Conservation (phyloP, 1,140 invertebrate genomes). For the Heliothis virescens region DNA sequence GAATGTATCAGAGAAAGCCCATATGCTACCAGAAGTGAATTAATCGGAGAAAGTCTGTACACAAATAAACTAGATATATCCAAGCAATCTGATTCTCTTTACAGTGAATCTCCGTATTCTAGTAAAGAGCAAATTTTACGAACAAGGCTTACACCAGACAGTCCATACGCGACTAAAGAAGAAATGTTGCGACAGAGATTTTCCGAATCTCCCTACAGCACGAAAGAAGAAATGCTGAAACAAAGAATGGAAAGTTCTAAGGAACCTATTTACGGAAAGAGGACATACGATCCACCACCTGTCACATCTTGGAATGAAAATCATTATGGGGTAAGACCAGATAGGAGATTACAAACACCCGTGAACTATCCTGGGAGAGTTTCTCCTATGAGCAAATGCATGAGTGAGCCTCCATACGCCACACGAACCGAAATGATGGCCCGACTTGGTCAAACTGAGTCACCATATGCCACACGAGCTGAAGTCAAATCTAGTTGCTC, state of each 20-base stretch:
- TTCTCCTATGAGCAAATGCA: slow-evolving; percentile 81
- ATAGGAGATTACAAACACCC: slow-evolving; percentile 79
- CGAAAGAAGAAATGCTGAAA: slow-evolving; percentile 81
- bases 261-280: slow-evolving; percentile 79
- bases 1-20: slow-evolving; percentile 64
- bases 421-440: slow-evolving; percentile 80
- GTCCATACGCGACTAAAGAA: slow-evolving; percentile 83
- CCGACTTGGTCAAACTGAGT: slow-evolving; percentile 75
- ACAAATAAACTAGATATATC: slow-evolving; percentile 73
- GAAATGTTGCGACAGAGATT: slow-evolving; percentile 83
- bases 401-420: slow-evolving; percentile 82
- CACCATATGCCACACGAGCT: slow-evolving; percentile 71
- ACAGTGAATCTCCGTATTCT: slow-evolving; percentile 80
- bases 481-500: slow-evolving; percentile 81
- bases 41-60: slow-evolving; percentile 75
- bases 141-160: slow-evolving; percentile 78
- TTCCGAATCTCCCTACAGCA: slow-evolving; percentile 84
- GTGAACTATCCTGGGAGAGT: slow-evolving; percentile 73
- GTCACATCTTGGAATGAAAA: slow-evolving; percentile 78
- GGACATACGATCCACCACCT: slow-evolving; percentile 80
- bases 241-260: slow-evolving; percentile 80
- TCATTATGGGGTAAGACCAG: slow-evolving; percentile 75
- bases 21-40: slow-evolving; percentile 72
- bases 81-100: slow-evolving; percentile 73
- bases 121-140: slow-evolving; percentile 84